Evolutionary conservation across 2,113 vertebrate genomes (phyloP).

Genomic region (Pituophis catenifer): DNA sequence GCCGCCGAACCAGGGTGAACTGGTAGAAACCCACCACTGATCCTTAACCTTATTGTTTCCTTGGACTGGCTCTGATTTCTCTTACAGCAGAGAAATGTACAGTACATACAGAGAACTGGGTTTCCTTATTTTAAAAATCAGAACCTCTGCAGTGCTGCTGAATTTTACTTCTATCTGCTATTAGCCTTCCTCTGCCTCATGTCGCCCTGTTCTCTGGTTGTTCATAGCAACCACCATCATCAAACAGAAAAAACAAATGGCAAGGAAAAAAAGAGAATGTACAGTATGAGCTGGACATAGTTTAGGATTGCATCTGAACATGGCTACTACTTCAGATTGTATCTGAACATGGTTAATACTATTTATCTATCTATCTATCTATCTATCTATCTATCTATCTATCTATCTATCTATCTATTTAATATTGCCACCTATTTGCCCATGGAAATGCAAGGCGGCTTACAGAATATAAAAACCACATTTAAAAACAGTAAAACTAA

Average conservation of each 20-base stretch:
- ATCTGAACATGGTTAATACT: slow-evolving; percentile 44
- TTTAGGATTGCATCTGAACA: slow-evolving; percentile 56
- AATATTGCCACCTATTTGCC: no score
- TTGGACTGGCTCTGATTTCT: background rate
- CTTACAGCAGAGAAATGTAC: background rate
- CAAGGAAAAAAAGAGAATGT: background rate
- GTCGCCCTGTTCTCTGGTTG: background rate
- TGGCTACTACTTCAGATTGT: slow-evolving; percentile 34
- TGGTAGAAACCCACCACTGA: no score
- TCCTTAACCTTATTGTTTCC: background rate
- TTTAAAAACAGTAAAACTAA: no score
- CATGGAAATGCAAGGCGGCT: no score
- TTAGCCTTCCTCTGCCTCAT: background rate
- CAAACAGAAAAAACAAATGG: background rate
- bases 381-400: no score
- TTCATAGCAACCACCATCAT: background rate
- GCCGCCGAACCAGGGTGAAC: no score
- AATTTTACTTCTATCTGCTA: background rate
- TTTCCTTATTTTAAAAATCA: background rate
- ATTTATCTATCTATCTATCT: no score
- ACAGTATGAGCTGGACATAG: background rate
- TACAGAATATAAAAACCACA: no score
- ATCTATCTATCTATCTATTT: no score
- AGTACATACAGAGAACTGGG: background rate
- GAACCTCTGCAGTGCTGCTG: background rate